These are phyloP conservation scores for Strix uralensis DNA, from an alignment of 2,113 vertebrate genomes.

Conservation along the genomic window DNA sequence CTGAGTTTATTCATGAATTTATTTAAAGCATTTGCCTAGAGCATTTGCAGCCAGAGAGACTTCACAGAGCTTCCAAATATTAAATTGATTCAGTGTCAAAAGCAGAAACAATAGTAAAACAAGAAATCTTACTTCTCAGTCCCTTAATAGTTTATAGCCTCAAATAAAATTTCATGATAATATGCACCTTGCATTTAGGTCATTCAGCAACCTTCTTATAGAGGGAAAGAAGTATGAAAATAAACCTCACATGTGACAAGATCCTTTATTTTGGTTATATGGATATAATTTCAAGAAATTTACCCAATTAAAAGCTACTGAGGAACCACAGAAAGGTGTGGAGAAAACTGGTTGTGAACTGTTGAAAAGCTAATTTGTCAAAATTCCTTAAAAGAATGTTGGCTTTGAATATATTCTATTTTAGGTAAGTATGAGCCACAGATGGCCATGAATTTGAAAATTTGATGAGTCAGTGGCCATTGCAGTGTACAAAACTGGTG, in stretches of 20 bases:
- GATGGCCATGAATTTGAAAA: slow-evolving; percentile 1
- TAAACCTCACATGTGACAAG: not conserved
- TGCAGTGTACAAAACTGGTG: not conserved
- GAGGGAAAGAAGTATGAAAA: not conserved
- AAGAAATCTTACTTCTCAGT: not conserved
- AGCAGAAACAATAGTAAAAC: not conserved
- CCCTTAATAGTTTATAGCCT: not conserved
- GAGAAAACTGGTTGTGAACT: not conserved
- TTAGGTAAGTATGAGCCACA: not conserved
- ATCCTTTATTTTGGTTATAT: not conserved
- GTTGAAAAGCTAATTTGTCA: not conserved
- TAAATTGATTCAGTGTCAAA: not conserved
- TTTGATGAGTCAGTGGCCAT: not conserved
- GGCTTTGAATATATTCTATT: not conserved
- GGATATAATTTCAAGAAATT: not conserved
- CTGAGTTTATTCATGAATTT: not conserved
- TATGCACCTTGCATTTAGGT: not conserved
- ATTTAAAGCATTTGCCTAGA: not conserved
- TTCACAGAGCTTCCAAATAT: not conserved
- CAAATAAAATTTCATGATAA: not conserved
- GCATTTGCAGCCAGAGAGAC: not conserved
- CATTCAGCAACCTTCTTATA: not conserved
- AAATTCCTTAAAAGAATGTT: not conserved
- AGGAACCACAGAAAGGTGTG: not conserved
- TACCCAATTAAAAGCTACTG: not conserved